Conservation (phyloP, 2,888 invertebrate genomes). For the Erebia palarica region DNA sequence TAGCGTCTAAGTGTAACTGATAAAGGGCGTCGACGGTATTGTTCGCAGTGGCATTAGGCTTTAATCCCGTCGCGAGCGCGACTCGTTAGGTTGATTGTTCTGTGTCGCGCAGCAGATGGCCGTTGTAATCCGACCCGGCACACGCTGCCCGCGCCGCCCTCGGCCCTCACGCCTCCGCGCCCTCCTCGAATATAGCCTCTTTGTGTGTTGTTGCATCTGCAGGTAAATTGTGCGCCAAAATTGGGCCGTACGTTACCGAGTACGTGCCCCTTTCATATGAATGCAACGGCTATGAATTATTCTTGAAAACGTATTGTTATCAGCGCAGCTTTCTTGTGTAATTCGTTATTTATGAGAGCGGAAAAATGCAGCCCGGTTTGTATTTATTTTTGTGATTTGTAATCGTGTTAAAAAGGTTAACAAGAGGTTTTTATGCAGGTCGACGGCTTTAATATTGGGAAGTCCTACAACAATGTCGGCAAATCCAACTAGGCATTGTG, state of each 20-base stretch:
- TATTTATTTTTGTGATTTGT: constrained; percentile 37
- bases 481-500: constrained; percentile 28
- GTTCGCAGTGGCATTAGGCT: constrained; percentile 76
- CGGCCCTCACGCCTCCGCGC: constrained; percentile 42
- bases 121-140: constrained; percentile 74
- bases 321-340: constrained; percentile 61
- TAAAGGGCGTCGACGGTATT: constrained; percentile 66
- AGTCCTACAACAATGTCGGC: constrained; percentile 33
- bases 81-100: constrained; percentile 81
- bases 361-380: constrained; percentile 38
- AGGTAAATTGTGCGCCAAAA: constrained; percentile 79
- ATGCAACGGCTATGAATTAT: constrained; percentile 75
- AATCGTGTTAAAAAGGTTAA: constrained; percentile 28
- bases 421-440: constrained; percentile 20
- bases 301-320: constrained; percentile 76
- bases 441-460: constrained; percentile 33
- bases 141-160: constrained; percentile 39
- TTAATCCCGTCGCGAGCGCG: constrained; percentile 76
- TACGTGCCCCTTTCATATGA: constrained; percentile 65
- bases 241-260: constrained; percentile 71
- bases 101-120: constrained; percentile 75
- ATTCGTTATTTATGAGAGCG: constrained; percentile 46
- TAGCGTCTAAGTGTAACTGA: constrained; percentile 64
- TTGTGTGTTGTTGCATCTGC: constrained; percentile 80
- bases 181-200: constrained; percentile 70